Percentiles rank a stretch among this genome's conserved stretches.
Conservation (phyloP, 2,797 vertebrate genomes). For the Sebastolobus alascanus region DNA sequence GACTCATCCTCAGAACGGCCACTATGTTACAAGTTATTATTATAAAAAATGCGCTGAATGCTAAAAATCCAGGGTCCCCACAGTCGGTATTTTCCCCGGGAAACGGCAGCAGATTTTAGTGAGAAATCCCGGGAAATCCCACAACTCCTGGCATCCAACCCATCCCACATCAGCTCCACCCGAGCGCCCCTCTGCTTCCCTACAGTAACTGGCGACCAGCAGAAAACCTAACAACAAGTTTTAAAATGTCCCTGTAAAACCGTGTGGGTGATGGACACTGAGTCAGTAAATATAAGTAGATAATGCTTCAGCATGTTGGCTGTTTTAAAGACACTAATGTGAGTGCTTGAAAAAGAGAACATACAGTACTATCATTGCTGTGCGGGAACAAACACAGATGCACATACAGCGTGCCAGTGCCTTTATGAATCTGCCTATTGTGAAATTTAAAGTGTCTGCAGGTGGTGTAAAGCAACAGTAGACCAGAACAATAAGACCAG, state of each 20-base stretch:
- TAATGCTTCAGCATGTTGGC: constrained; percentile 16
- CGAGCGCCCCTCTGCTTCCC: constrained; percentile 25
- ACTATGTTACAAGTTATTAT: neutral
- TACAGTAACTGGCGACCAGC: constrained; percentile 8
- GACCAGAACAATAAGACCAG: constrained; percentile 13
- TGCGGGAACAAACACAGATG: constrained; percentile 4
- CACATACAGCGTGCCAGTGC: neutral
- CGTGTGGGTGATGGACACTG: constrained; percentile 22
- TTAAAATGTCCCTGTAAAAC: constrained; percentile 34
- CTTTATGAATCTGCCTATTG: constrained; percentile 8
- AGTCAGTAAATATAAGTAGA: constrained; percentile 29
- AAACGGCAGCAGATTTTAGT: neutral
- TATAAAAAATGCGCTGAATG: neutral
- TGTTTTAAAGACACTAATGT: constrained; percentile 20
- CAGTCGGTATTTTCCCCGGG: neutral
- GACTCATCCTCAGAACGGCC: neutral
- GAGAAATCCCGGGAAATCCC: constrained; percentile 37
- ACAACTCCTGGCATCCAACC: constrained; percentile 22
- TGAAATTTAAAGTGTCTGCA: constrained; percentile 37
- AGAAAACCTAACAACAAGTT: constrained; percentile 30
- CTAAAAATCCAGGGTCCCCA: neutral
- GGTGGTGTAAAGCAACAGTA: constrained; percentile 10
- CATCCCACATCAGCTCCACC: constrained; percentile 50
- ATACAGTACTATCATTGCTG: neutral
- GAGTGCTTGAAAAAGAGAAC: constrained; percentile 14